A percentile compares a stretch with the other conserved stretches of the same genome.
phyloP scores from a whole-genome alignment of 2,888 invertebrate genomes.

The Tortrix viridana region DNA sequence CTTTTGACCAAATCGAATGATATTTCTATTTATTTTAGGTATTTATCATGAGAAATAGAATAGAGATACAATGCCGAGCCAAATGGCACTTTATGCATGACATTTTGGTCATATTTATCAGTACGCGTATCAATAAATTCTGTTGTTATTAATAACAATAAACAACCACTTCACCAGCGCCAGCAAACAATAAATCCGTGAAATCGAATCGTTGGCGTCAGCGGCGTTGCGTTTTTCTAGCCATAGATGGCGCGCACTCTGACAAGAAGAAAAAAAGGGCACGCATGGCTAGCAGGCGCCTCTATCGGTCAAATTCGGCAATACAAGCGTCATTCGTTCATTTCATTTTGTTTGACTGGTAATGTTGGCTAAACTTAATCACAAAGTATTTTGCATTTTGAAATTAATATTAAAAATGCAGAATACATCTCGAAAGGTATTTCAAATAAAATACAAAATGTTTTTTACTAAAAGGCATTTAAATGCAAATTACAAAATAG shows the following conservation, averaged over 20 bases:
- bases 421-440: conserved; percentile 8
- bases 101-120: too few species aligned
- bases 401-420: conserved; percentile 9
- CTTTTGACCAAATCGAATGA: too few species aligned
- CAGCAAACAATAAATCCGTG: neutral
- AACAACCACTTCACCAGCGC: neutral
- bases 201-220: neutral
- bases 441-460: conserved; percentile 11
- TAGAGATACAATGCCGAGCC: too few species aligned
- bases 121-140: too few species aligned
- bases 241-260: conserved; percentile 8
- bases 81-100: too few species aligned
- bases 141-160: too few species aligned
- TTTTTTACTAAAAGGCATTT: neutral
- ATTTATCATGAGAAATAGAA: too few species aligned
- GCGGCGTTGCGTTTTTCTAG: neutral
- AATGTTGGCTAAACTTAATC: conserved; percentile 17
- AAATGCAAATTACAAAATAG: too few species aligned
- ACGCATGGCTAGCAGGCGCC: conserved; percentile 14
- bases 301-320: conserved; percentile 15
- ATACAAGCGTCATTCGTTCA: conserved; percentile 2
- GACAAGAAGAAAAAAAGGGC: neutral
- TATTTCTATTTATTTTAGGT: too few species aligned
- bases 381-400: conserved; percentile 1
- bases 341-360: conserved; percentile 11